Evolutionary conservation across 2,797 vertebrate species (phyloP), one percentile per base, ranked within the genome.

Genomic region (Phoxinus dragarum): DNA sequence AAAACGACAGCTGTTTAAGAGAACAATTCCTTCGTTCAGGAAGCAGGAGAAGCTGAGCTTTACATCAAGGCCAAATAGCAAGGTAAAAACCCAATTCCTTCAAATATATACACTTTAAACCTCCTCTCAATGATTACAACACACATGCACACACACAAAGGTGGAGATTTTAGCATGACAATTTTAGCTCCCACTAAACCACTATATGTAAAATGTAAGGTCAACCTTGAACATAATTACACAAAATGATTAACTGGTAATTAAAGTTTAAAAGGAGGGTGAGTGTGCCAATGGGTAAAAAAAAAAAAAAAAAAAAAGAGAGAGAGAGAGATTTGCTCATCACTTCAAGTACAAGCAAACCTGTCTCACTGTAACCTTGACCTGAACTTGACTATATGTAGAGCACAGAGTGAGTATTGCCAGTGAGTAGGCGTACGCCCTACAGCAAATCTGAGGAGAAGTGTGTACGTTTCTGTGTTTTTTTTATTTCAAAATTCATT

Each of bases 1-100:
- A 93, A 94, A 95, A 93, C 92, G 92, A 94, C 95, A 96, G 94
- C 94, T 95, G 95, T 94, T 94, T 94, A 95, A 95, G 94, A 95
- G 94, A 95, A 96, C 94, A 94, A 94, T 93, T 91, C 91, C 89
- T 89, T 88, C 90, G 91, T 92, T 92, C 92, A 94, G 91, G 91
- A 93, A 92, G 91, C 92, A 90, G 89, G 75, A 75, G 79, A 84
- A 89, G 86, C 81, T 83, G 76, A 80, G 80, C 87, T 91, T 89
- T 85, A 87, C 86, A 90, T 88, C 93, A 93, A 91, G 93, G 94
- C 93, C 93, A 93, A 92, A 89, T 91, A 92, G 89, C 90, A 85
- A 90, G 86, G 90, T 88, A 88, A 94, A 93, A 88, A 90, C 89
- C 80, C 84, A 69, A 21, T 80, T 88, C 90, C 91, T 90, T 91